phyloP scores from a whole-genome alignment of 2,888 invertebrate genomes.

The Spialia ferax region DNA sequence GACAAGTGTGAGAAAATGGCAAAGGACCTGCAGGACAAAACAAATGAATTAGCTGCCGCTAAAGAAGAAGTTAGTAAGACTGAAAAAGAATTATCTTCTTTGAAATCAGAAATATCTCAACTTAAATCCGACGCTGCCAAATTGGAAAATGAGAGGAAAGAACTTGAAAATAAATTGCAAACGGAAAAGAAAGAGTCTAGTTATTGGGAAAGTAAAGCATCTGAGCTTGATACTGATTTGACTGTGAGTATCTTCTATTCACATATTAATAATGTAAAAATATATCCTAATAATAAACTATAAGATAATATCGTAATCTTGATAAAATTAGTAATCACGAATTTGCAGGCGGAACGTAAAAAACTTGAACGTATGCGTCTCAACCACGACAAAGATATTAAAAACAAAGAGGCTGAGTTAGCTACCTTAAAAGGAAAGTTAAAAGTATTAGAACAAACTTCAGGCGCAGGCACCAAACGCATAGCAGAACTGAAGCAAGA shows the following conservation, averaged over 20 bases:
- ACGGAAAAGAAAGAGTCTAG: slow-evolving; percentile 87
- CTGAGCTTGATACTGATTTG: slow-evolving; percentile 87
- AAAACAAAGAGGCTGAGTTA: slow-evolving; percentile 92
- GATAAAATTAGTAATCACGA: background rate
- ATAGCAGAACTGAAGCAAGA: slow-evolving; percentile 89
- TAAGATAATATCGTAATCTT: background rate
- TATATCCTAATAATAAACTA: background rate
- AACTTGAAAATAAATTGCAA: slow-evolving; percentile 88
- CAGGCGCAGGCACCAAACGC: slow-evolving; percentile 88
- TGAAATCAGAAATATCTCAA: slow-evolving; percentile 73
- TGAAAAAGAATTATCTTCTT: slow-evolving; percentile 74
- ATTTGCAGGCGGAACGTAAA: slow-evolving; percentile 86
- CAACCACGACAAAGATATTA: slow-evolving; percentile 91
- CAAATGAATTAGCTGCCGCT: slow-evolving; percentile 63
- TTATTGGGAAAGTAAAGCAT: slow-evolving; percentile 88
- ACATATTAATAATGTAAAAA: slow-evolving; percentile 12
- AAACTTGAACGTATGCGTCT: slow-evolving; percentile 89
- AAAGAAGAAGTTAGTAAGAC: slow-evolving; percentile 73
- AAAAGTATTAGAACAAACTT: slow-evolving; percentile 87
- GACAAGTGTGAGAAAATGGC: slow-evolving; percentile 71
- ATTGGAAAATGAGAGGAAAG: slow-evolving; percentile 85
- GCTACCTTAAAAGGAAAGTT: slow-evolving; percentile 92
- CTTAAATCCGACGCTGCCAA: slow-evolving; percentile 77
- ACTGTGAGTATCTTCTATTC: slow-evolving; percentile 77
- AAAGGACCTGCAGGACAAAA: slow-evolving; percentile 71